Percentiles rank a stretch among this genome's conserved stretches.
phyloP scores from a whole-genome alignment of 2,888 invertebrate genomes.

The Drosophila mulleri region DNA sequence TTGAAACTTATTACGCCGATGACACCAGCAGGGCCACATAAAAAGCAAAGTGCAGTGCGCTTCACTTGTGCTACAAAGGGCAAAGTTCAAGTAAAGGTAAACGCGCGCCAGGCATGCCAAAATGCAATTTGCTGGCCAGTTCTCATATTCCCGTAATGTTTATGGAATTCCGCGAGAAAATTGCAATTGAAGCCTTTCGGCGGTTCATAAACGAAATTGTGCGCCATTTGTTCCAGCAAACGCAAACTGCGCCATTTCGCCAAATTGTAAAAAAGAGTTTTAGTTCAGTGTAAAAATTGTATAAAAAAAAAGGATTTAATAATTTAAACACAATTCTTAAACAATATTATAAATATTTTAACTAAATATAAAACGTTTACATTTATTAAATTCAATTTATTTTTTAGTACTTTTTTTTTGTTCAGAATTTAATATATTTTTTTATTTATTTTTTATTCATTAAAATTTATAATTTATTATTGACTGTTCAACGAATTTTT shows the following conservation, averaged over 20 bases:
- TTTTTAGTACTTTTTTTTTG: too few relatives aligned
- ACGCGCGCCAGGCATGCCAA: constrained; percentile 54
- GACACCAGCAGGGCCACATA: constrained; percentile 45
- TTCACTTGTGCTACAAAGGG: constrained; percentile 21
- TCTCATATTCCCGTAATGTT: constrained; percentile 27
- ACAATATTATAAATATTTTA: too few relatives aligned
- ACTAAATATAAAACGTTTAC: too few relatives aligned
- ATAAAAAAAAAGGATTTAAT: too few relatives aligned
- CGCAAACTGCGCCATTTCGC: background rate
- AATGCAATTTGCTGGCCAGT: constrained; percentile 58
- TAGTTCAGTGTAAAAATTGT: too few relatives aligned
- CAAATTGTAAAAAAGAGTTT: background rate
- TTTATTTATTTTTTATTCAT: too few relatives aligned
- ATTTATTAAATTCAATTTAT: too few relatives aligned
- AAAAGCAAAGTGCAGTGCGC: constrained; percentile 45
- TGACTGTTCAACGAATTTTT: too few relatives aligned
- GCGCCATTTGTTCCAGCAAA: background rate
- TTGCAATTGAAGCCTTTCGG: constrained; percentile 30
- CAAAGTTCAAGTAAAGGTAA: constrained; percentile 53
- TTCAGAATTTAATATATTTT: too few relatives aligned
- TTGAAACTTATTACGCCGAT: constrained; percentile 72
- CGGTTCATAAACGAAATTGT: constrained; percentile 1
- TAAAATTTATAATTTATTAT: too few relatives aligned
- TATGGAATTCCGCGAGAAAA: constrained; percentile 31
- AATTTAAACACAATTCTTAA: too few relatives aligned